Percentiles rank a stretch among this genome's conserved stretches.
Evolutionary conservation across 2,888 invertebrate genomes (phyloP).

Genomic region (Ochropacha duplaris): DNA sequence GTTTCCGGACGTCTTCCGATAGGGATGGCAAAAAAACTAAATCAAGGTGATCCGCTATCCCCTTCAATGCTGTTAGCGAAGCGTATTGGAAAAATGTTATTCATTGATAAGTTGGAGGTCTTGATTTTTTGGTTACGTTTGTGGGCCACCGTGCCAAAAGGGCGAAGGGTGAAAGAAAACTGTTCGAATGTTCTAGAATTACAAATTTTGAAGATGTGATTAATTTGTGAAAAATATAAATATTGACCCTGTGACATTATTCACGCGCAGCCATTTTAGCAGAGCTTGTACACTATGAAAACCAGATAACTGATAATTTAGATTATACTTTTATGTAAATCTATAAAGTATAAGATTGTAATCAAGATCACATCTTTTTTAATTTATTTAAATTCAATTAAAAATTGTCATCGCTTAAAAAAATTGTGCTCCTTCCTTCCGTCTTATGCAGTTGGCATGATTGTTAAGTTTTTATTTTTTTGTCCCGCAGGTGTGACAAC

Average conservation of each 20-base stretch:
- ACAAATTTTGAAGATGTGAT: too few species aligned
- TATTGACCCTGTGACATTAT: too few species aligned
- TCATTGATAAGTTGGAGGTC: slow-evolving; percentile 41
- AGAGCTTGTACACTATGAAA: too few species aligned
- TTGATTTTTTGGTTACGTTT: slow-evolving; percentile 38
- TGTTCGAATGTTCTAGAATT: neutral
- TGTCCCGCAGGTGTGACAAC: slow-evolving; percentile 68
- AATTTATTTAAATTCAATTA: slow-evolving; percentile 10
- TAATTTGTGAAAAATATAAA: too few species aligned
- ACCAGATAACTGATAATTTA: too few species aligned
- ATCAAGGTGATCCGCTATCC: slow-evolving; percentile 51
- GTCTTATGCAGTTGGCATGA: slow-evolving; percentile 27
- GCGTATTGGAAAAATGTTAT: slow-evolving; percentile 24
- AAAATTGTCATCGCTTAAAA: slow-evolving; percentile 6
- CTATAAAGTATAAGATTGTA: neutral
- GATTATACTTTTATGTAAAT: too few species aligned
- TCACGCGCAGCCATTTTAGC: too few species aligned
- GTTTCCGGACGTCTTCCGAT: slow-evolving; percentile 68
- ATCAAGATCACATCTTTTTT: neutral
- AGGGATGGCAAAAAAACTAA: slow-evolving; percentile 43
- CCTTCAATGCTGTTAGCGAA: slow-evolving; percentile 26
- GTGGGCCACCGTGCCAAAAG: slow-evolving; percentile 65
- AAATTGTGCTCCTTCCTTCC: slow-evolving; percentile 46
- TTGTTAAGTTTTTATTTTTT: slow-evolving; percentile 42
- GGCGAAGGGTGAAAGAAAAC: slow-evolving; percentile 40